Evolutionary conservation across 1,140 invertebrate genomes (phyloP), one percentile per base, ranked within the genome.

Genomic region (Ectropis grisescens): DNA sequence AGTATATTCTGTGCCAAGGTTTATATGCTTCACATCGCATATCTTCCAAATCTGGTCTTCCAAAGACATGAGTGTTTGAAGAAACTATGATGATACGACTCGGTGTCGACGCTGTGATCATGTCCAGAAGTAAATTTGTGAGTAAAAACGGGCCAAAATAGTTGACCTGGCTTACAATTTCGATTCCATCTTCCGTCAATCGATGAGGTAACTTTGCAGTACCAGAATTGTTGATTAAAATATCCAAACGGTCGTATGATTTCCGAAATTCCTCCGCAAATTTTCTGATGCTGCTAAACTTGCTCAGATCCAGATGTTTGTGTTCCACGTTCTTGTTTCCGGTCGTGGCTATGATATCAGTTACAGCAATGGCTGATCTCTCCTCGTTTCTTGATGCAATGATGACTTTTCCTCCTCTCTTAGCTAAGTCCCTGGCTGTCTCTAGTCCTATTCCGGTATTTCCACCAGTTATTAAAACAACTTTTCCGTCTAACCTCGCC

Each of bases 381-480:
- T 76, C 47, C 2, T 79, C 35, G 64, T 90, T 79, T 36, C 90
- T 58, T 59, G 89, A 91, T 1, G 89, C 90, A 58, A 93, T 74
- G 28, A 91, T 85, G 0, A 91, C 87, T 33, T 67, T 66, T 2
- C 86, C 86, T 53, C 89, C 87, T 74, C 86, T 60, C 45, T 64
- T 78, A 1, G 89, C 91, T 43, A 93, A 69, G 37, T 87, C 86
- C 37, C 71, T 53, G 0, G 88, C 89, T 14, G 90, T 89, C 71
- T 91, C 91, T 72, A 89, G 89, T 8, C 93, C 93, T 52, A 95
- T 93, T 1, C 93, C 93, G 34, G 86, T 86, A 68, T 91, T 94
- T 7, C 89, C 87, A 27, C 93, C 93, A 12, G 93, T 95, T 16
- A 95, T 75, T 16, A 95, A 85, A 2, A 88, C 84, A 10, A 90